Base-by-base conservation (phyloP, 2,888 invertebrate species). In the Poecilobothrus nobilitatus region DNA sequence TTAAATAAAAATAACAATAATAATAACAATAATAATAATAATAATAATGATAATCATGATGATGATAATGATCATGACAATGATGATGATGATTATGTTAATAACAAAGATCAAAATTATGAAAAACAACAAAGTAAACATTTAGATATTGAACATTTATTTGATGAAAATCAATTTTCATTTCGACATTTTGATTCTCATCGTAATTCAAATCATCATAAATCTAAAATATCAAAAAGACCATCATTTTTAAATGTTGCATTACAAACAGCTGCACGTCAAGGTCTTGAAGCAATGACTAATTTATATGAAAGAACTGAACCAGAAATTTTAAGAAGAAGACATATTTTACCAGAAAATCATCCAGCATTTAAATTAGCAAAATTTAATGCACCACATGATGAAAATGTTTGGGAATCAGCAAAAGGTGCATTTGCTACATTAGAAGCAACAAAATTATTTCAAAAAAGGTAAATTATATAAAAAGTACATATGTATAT, bases 371-470 rank as follows among this genome's bases (percentile, higher is more conserved):
- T 79, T 6, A 72, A 79, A 67, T 74, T 82, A 15, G 78, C 82
- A 5, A 78, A 78, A 71, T 82, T 82, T 73, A 81, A 81, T 74
- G 80, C 80, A 37, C 79, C 81, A 12, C 71, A 73, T 33, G 74
- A 76, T 69, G 70, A 71, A 10, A 22, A 8, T 22, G 12, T 22
- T 21, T 7, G 22, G 22, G 9, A 20, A 22, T n/a, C 18, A 20
- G 78, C 77, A 37, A 81, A 79, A 79, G 81, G 79, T 27, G 82
- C 82, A 44, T 82, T 76, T 75, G 82, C 82, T 53, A 77, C 79
- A n/a, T 73, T 82, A 53, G 74, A 77, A 41, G 80, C 82, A 21
- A 76, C 82, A 61, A 82, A 82, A 73, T 78, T 78, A 63, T 80
- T 82, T 73, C 78, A 78, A 64, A 78, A 80, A 74, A 82, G 78